Conservation (phyloP, 2,888 invertebrate genomes). For the Epsilonema sp. region DNA sequence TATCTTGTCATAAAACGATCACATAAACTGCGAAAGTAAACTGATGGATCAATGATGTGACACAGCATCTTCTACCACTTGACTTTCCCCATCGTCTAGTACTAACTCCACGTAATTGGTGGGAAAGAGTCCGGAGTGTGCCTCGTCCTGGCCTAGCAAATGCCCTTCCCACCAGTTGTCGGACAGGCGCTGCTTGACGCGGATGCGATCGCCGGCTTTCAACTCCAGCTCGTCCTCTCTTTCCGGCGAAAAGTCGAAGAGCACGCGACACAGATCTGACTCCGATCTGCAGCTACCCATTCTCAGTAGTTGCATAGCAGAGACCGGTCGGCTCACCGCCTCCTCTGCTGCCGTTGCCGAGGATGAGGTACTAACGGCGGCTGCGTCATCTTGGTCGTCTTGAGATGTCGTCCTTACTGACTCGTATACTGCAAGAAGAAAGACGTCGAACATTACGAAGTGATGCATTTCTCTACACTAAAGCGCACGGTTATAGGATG, state of each 20-base stretch:
- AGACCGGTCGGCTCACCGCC: too few relatives aligned
- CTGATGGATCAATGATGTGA: too few relatives aligned
- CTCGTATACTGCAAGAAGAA: neutral
- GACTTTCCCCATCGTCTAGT: too few relatives aligned
- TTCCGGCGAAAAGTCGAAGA: constrained; percentile 7
- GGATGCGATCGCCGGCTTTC: constrained; percentile 1
- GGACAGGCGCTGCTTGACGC: neutral
- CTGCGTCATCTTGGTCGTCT: neutral
- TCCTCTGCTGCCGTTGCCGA: too few relatives aligned
- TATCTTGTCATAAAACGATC: too few relatives aligned
- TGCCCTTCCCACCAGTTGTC: constrained; percentile 5
- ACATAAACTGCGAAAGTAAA: too few relatives aligned
- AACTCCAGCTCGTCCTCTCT: constrained; percentile 3
- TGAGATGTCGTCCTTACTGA: neutral
- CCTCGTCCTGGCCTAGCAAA: neutral
- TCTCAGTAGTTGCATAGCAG: too few relatives aligned
- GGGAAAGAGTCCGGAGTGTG: neutral
- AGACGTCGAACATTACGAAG: too few relatives aligned
- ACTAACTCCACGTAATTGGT: constrained; percentile 2
- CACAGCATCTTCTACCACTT: too few relatives aligned
- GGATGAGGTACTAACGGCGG: too few relatives aligned
- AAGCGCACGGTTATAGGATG: too few relatives aligned
- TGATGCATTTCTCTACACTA: too few relatives aligned
- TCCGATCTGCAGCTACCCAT: neutral
- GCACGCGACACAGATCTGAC: neutral